Base-by-base conservation (phyloP, 2,888 invertebrate genomes). In the Lomographa bimaculata region DNA sequence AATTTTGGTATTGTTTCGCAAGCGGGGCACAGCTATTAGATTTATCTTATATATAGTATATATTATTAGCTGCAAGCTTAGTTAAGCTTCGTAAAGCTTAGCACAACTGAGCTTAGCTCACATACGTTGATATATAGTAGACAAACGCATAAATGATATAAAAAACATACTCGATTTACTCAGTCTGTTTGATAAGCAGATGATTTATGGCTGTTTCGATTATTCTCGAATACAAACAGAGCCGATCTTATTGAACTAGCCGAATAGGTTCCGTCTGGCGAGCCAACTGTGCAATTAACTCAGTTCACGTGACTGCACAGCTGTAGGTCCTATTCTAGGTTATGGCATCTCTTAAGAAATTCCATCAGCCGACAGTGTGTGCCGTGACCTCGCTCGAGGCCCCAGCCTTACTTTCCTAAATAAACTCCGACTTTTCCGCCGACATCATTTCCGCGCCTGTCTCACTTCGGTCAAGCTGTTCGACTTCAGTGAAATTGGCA, bases 401-500 rank as follows among this genome's bases (percentile, higher is more conserved):
- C 34, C 32, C 26, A 23, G 20, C 18, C 16, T 24, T 41, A 34
- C 46, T 51, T 45, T 46, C 45, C 42, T 46, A 44, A 48, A 54
- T 33, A 41, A 42, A 50, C 29, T 38, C 28, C 28, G 35, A 40
- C 43, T 44, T 52, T 48, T 54, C 50, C 39, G 30, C 20, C 52
- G 53, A 24, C 53, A 54, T 51, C 52, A 59, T 61, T 66, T 66
- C 64, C 54, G 32, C 35, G 32, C 38, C 46, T 57, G 61, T 60
- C 57, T 54, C 55, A 56, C 54, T 59, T 55, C 33, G 50, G 48
- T 45, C 46, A 48, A 48, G 46, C 33, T 38, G 18, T 8, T 17
- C 46, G 53, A 32, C 42, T 43, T 46, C 28, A 29, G 52, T 61
- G 54, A 70, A 69, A 66, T 66, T 64, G 67, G 53, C 59, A 59